A percentile compares a stretch with the other conserved stretches of the same genome.
These are phyloP conservation scores for Diorhabda carinulata DNA, from an alignment of 1,140 invertebrate genomes.

Conservation along the genomic window DNA sequence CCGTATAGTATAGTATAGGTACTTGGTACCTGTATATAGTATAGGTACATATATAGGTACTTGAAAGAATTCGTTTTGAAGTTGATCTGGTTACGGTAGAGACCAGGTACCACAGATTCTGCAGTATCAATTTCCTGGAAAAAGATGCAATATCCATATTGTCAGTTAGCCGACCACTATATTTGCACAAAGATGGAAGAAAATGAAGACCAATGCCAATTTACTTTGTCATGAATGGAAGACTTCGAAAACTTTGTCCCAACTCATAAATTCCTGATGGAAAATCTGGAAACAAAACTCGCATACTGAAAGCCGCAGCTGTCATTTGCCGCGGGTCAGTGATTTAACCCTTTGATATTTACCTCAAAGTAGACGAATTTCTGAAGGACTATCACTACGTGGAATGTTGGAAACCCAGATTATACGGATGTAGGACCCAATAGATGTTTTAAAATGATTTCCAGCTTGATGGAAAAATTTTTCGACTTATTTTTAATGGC, in stretches of 20 bases:
- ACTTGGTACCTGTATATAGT: neutral
- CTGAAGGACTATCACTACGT: neutral
- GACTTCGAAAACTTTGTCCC: neutral
- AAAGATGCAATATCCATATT: neutral
- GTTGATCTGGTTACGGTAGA: neutral
- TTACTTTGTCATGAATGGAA: conserved; percentile 3
- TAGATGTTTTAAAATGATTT: too few species aligned
- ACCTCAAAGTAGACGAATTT: conserved; percentile 7
- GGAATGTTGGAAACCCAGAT: too few species aligned
- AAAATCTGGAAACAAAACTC: neutral
- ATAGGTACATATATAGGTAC: too few species aligned
- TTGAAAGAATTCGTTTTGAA: neutral
- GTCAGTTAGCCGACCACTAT: neutral
- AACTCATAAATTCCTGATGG: neutral
- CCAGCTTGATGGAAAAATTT: too few species aligned
- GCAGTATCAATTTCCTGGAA: conserved; percentile 1
- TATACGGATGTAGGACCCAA: too few species aligned
- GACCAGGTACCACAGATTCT: conserved; percentile 3
- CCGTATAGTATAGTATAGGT: too few species aligned
- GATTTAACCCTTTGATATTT: conserved; percentile 1
- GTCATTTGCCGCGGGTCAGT: conserved; percentile 4
- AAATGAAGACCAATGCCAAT: conserved; percentile 7
- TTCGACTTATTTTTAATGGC: too few species aligned
- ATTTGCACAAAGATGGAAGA: neutral
- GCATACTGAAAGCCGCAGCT: conserved; percentile 5